Percentiles rank a stretch among this genome's conserved stretches.
These are phyloP conservation scores for Corythucha ciliata DNA, from an alignment of 2,888 invertebrate species.

Conservation along the genomic window DNA sequence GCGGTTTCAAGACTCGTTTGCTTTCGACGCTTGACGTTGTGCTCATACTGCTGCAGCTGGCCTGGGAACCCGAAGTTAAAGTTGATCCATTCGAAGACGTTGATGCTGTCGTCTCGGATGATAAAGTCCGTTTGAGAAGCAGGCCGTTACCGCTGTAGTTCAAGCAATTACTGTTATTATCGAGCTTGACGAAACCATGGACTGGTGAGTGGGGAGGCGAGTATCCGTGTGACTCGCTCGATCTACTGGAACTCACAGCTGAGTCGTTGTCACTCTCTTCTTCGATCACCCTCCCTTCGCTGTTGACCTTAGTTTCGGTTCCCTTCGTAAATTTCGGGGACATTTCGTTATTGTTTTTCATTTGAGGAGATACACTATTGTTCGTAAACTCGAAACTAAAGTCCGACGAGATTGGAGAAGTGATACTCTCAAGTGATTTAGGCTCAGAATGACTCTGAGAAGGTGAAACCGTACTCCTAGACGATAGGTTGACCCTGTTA, in stretches of 20 bases:
- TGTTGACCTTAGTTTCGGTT: constrained; percentile 33
- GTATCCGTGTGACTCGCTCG: constrained; percentile 63
- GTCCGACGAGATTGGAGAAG: constrained; percentile 50
- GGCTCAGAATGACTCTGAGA: constrained; percentile 39
- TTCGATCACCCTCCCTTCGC: constrained; percentile 39
- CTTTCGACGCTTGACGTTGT: constrained; percentile 48
- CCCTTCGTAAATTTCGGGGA: constrained; percentile 10
- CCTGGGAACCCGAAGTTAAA: constrained; percentile 63
- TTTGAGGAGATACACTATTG: constrained; percentile 30
- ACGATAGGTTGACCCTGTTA: constrained; percentile 13
- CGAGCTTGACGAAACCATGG: constrained; percentile 47
- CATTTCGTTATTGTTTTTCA: constrained; percentile 22
- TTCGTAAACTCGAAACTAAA: constrained; percentile 48
- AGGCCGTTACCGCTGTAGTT: constrained; percentile 28
- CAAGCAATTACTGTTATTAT: constrained; percentile 45
- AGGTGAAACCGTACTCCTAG: constrained; percentile 39
- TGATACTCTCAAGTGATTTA: constrained; percentile 50
- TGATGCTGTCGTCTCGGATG: constrained; percentile 63
- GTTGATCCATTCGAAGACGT: constrained; percentile 55
- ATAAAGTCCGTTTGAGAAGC: constrained; percentile 54
- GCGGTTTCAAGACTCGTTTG: constrained; percentile 61
- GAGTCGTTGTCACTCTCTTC: constrained; percentile 80
- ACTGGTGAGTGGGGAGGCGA: constrained; percentile 65
- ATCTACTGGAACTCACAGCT: constrained; percentile 75
- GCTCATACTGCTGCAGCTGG: constrained; percentile 38